These are phyloP conservation scores for Salminus brasiliensis DNA, from an alignment of 2,113 vertebrate species.

Conservation along the genomic window DNA sequence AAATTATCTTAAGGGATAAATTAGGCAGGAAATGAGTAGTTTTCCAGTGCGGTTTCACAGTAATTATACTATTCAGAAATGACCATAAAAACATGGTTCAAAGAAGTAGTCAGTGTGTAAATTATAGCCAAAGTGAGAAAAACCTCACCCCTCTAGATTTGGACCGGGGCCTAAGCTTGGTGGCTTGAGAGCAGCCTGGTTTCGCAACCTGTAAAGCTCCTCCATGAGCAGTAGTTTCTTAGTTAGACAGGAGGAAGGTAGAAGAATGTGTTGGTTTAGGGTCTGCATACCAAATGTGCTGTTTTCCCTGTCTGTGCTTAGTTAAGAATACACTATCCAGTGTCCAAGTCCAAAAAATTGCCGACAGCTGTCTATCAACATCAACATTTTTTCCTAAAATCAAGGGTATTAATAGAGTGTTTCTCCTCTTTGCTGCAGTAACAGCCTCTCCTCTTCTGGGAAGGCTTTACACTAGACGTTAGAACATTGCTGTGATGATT, in stretches of 20 bases:
- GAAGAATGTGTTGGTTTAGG: neutral
- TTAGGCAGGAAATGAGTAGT: slow-evolving; percentile 13
- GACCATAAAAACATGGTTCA: slow-evolving; percentile 10
- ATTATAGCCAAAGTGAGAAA: neutral
- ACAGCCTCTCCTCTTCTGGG: too few relatives aligned
- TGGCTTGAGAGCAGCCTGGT: neutral
- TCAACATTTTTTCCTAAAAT: too few relatives aligned
- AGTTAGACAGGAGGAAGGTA: neutral
- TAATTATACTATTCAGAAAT: slow-evolving; percentile 25
- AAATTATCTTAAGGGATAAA: slow-evolving; percentile 14
- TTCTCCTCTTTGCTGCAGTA: too few relatives aligned
- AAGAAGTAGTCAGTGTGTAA: neutral
- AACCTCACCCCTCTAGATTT: neutral
- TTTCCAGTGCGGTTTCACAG: slow-evolving; percentile 20
- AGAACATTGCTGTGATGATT: too few relatives aligned
- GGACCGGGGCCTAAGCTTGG: neutral
- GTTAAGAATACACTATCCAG: too few relatives aligned
- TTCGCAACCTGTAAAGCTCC: neutral
- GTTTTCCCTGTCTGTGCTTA: neutral
- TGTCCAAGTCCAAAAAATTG: too few relatives aligned
- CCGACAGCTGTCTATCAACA: neutral
- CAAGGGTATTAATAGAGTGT: too few relatives aligned
- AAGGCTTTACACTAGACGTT: too few relatives aligned
- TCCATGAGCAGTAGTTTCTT: neutral
- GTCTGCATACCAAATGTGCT: neutral